phyloP scores from a whole-genome alignment of 1,140 invertebrate species.

The Drosophila varians region DNA sequence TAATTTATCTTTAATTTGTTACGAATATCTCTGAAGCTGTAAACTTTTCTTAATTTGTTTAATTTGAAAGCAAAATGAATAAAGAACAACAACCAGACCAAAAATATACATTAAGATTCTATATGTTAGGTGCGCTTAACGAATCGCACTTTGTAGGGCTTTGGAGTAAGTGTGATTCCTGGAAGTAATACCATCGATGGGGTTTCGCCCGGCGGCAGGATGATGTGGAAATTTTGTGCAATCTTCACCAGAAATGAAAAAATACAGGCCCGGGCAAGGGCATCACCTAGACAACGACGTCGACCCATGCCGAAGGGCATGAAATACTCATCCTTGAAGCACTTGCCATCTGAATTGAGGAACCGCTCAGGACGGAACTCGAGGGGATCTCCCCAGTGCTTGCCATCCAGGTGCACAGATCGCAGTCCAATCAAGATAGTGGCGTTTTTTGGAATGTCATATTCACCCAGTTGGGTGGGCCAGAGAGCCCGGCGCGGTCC shows the following conservation, averaged over 20 bases:
- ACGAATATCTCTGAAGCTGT: constrained; percentile 14
- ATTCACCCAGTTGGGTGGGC: constrained; percentile 86
- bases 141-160: constrained; percentile 82
- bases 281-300: constrained; percentile 90
- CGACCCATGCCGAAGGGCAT: constrained; percentile 89
- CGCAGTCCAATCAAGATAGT: constrained; percentile 87
- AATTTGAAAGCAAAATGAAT: constrained; percentile 55
- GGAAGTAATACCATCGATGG: constrained; percentile 68
- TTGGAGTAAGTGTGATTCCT: constrained; percentile 79
- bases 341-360: constrained; percentile 82
- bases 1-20: constrained; percentile 62
- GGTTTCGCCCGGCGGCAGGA: constrained; percentile 48
- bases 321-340: constrained; percentile 83
- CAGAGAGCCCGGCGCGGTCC: constrained; percentile 87
- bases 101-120: constrained; percentile 3
- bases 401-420: constrained; percentile 87
- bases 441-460: constrained; percentile 88
- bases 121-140: constrained; percentile 35
- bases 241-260: constrained; percentile 90
- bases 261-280: constrained; percentile 88
- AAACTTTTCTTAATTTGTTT: constrained; percentile 36
- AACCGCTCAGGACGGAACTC: constrained; percentile 90
- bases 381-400: constrained; percentile 88
- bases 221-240: constrained; percentile 86
- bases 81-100: constrained; percentile 45